Conservation (phyloP, 2,888 invertebrate genomes). For the Orthosia gothica region DNA sequence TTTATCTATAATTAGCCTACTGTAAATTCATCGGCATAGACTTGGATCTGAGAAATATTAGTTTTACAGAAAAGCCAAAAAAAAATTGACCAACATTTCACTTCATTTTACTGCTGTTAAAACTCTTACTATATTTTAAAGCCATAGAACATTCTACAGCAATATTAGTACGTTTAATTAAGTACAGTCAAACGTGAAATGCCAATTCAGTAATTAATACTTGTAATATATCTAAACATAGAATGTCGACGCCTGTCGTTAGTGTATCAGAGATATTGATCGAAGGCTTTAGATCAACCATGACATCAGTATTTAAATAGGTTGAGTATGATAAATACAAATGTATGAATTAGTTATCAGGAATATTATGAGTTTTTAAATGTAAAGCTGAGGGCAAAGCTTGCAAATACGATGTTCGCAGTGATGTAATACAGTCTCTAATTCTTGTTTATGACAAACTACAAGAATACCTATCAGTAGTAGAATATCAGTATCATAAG, state of each 20-base stretch:
- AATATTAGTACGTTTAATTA: not conserved
- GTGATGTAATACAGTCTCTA: not conserved
- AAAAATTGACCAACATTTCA: too few species aligned
- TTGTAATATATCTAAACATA: slow-evolving; percentile 12
- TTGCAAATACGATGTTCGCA: not conserved
- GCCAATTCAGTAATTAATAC: slow-evolving; percentile 23
- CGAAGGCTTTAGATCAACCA: slow-evolving; percentile 45
- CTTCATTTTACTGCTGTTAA: not conserved
- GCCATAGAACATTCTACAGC: not conserved
- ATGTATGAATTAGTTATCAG: slow-evolving; percentile 46
- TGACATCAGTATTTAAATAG: slow-evolving; percentile 65
- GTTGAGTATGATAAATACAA: slow-evolving; percentile 54
- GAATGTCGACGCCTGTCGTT: slow-evolving; percentile 31
- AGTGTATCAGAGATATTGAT: slow-evolving; percentile 40
- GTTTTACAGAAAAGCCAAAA: too few species aligned
- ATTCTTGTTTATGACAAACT: not conserved
- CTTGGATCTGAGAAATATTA: not conserved
- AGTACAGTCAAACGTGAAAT: not conserved
- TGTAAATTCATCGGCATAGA: too few species aligned
- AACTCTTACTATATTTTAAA: not conserved
- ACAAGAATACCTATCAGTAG: too few species aligned
- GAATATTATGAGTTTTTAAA: slow-evolving; percentile 29
- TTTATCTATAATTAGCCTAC: too few species aligned
- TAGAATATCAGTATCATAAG: too few species aligned
- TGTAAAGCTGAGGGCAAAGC: slow-evolving; percentile 9